Conservation (phyloP, 2,797 vertebrate genomes). For the Anisognathus igniventris region DNA sequence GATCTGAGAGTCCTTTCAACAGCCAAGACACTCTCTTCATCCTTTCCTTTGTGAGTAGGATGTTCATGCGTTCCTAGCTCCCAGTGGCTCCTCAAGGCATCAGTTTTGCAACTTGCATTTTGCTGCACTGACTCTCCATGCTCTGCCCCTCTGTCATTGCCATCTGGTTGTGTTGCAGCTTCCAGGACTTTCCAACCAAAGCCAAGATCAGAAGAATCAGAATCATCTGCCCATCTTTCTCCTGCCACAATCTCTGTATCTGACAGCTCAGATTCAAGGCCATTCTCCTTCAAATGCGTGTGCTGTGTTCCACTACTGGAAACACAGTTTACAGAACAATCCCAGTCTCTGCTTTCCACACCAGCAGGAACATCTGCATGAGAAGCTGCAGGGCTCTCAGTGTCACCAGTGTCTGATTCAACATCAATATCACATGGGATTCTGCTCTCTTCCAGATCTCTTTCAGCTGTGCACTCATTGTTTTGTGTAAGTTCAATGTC, state of each 20-base stretch:
- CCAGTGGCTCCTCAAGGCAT: neutral
- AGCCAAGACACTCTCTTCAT: neutral
- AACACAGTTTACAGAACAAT: neutral
- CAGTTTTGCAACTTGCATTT: neutral
- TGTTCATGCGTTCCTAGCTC: neutral
- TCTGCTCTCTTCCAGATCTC: too few relatives aligned
- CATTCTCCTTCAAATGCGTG: neutral
- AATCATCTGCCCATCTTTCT: neutral
- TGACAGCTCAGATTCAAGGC: neutral
- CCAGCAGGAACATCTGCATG: neutral
- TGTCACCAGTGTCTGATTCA: neutral
- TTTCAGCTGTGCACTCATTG: too few relatives aligned
- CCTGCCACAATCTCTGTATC: neutral
- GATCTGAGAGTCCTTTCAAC: neutral
- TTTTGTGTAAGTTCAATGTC: neutral
- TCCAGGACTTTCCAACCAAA: neutral
- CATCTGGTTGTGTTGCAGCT: neutral
- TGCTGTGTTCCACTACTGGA: neutral
- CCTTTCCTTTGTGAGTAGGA: neutral
- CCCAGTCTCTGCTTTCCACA: conserved; percentile 21
- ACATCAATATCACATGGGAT: too few relatives aligned
- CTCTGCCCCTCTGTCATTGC: neutral
- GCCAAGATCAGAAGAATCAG: neutral
- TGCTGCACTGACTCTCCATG: neutral
- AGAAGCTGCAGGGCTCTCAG: neutral